Base-by-base conservation (phyloP, 2,797 vertebrate species). In the Notamacropus eugenii region DNA sequence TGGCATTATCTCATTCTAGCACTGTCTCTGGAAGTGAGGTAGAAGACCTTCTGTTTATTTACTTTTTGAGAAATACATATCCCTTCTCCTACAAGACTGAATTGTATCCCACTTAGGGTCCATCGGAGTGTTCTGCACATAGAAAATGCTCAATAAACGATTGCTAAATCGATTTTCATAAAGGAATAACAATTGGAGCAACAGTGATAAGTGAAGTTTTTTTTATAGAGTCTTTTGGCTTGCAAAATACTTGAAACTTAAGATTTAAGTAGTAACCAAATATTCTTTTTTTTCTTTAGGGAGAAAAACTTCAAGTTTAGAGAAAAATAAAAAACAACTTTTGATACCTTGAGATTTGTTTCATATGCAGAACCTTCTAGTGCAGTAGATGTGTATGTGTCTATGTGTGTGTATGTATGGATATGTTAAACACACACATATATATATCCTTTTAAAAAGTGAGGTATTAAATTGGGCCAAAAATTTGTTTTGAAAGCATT, bases 231-330 rank as follows among this genome's bases (percentile, higher is more conserved):
- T 93, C 93, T 19, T 13, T 40, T 67, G 11, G 9, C 5, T 91
- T 93, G 31, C 19, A 59, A 91, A 96, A 91, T 93, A 11, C 90
- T 28, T 95, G 67, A 93, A 95, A 50, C 50, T 19, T 93, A 94
- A 54, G 92, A 91, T 62, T 90, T 90, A n/a, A 91, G 87, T 93
- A 34, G 50, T 27, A 94, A 22, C 6, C 46, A 52, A 74, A 16
- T 12, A 3, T 90, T 97, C 94, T 67, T 29, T 57, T 13, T 67
- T 96, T 93, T 22, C 54, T 3, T 92, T 34, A 82, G 34, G 62
- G n/a, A 22, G 40, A 56, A 5, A 5, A 90, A 1, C 40, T 93
- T 94, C 6, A 52, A 90, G 40, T 54, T 95, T 92, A 87, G 19
- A 94, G 62, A 74, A 74, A 74, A 22, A 74, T 67, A 8, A 52